Percentiles rank a stretch among this genome's conserved stretches.
Conservation (phyloP, 1,140 invertebrate genomes). For the Microplitis mediator region DNA sequence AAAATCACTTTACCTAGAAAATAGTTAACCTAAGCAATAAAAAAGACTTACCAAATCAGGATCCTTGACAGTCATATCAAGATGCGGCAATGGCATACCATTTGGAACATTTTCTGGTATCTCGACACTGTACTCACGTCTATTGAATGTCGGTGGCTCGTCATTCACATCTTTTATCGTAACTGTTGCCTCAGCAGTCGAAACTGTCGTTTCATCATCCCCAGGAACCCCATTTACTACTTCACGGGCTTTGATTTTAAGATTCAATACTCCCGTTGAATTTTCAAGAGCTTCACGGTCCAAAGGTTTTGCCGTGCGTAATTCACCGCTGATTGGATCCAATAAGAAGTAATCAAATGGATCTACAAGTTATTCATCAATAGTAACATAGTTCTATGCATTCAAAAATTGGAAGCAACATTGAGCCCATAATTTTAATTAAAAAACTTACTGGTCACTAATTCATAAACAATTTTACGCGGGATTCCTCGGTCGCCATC, state of each 20-base stretch:
- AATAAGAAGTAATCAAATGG: constrained; percentile 85
- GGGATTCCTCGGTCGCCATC: constrained; percentile 84
- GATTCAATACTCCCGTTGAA: constrained; percentile 76
- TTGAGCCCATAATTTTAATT: not conserved
- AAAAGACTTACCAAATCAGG: constrained; percentile 75
- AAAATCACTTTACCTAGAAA: not conserved
- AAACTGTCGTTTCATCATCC: constrained; percentile 70
- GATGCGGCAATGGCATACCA: constrained; percentile 79
- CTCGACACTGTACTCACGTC: constrained; percentile 78
- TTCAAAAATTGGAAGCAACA: not conserved
- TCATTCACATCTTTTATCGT: constrained; percentile 94
- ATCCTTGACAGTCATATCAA: constrained; percentile 87
- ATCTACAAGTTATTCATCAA: constrained; percentile 63
- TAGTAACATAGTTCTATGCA: no score
- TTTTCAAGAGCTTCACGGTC: constrained; percentile 82
- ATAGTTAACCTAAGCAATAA: not conserved
- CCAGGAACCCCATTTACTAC: constrained; percentile 73
- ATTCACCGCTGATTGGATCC: constrained; percentile 77
- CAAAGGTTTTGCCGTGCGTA: constrained; percentile 81
- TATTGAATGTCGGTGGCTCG: constrained; percentile 84
- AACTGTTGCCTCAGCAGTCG: constrained; percentile 75
- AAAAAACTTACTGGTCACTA: constrained; percentile 76
- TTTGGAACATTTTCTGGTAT: constrained; percentile 82
- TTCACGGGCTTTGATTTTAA: constrained; percentile 79
- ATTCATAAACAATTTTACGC: constrained; percentile 76